These are phyloP conservation scores for Echinops telfairi DNA, from an alignment of 2,113 vertebrate genomes.

Conservation along the genomic window DNA sequence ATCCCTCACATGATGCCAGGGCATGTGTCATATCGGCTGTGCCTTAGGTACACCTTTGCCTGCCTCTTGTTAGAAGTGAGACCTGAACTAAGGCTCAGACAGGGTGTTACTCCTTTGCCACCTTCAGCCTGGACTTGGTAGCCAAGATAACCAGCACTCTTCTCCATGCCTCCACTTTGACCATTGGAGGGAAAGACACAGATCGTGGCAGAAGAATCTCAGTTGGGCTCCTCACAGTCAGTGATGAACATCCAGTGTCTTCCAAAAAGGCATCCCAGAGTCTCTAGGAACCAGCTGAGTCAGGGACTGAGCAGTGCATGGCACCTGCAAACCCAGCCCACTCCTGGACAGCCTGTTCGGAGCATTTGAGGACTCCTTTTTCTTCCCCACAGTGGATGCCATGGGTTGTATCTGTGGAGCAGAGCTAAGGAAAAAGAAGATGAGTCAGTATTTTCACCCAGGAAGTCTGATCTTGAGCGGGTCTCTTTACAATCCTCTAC, in stretches of 20 bases:
- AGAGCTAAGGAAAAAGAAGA: background rate
- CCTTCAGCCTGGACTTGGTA: background rate
- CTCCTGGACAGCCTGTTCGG: background rate
- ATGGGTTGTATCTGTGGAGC: too few relatives aligned
- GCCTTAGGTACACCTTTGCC: too few relatives aligned
- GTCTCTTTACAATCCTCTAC: background rate
- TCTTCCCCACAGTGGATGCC: fast-evolving
- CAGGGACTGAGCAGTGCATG: too few relatives aligned
- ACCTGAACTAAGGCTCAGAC: too few relatives aligned
- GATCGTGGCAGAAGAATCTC: background rate
- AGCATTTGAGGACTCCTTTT: background rate
- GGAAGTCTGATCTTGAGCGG: background rate
- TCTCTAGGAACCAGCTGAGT: background rate
- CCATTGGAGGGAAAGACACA: background rate
- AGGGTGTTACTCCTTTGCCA: background rate
- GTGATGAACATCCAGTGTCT: background rate
- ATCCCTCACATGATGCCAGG: too few relatives aligned
- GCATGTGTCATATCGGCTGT: too few relatives aligned
- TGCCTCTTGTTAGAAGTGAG: background rate
- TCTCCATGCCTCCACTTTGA: too few relatives aligned
- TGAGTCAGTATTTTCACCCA: background rate
- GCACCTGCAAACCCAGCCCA: background rate
- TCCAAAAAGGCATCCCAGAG: background rate
- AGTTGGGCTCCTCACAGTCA: background rate
- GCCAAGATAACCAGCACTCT: background rate